Conservation (phyloP, 2,888 invertebrate genomes). For the Creontiades dilutus region DNA sequence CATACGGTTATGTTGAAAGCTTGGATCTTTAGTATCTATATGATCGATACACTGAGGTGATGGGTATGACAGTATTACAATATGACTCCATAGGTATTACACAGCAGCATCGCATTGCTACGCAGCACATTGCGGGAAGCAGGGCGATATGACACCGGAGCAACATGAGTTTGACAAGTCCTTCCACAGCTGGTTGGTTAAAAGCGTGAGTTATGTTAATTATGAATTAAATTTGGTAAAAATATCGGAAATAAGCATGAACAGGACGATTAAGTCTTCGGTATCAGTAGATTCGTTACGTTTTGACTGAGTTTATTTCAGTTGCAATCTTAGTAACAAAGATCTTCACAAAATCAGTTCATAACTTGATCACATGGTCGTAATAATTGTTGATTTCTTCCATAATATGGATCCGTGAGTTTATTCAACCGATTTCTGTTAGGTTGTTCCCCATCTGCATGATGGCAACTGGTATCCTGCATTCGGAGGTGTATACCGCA, state of each 20-base stretch:
- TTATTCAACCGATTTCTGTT: not conserved
- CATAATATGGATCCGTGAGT: not conserved
- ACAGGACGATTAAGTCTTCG: too few relatives aligned
- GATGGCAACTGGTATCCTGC: slow-evolving; percentile 83
- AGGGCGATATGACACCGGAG: not conserved
- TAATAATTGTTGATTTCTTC: too few relatives aligned
- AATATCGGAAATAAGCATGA: too few relatives aligned
- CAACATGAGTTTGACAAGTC: slow-evolving; percentile 42
- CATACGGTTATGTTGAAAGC: too few relatives aligned
- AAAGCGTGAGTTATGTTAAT: slow-evolving; percentile 56
- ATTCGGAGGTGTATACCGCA: slow-evolving; percentile 80
- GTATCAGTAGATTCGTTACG: too few relatives aligned
- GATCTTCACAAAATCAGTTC: too few relatives aligned
- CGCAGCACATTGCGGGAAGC: not conserved
- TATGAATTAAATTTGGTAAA: not conserved
- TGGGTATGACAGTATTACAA: too few relatives aligned
- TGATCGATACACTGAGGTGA: too few relatives aligned
- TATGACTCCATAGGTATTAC: slow-evolving; percentile 32
- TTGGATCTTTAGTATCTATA: too few relatives aligned
- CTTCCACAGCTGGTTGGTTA: slow-evolving; percentile 64
- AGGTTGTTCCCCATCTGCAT: slow-evolving; percentile 81
- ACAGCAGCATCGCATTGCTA: slow-evolving; percentile 41
- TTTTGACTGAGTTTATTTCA: too few relatives aligned
- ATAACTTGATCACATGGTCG: too few relatives aligned
- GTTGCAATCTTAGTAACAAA: too few relatives aligned